phyloP scores from a whole-genome alignment of 2,888 invertebrate genomes.

The Rhynchonema sp. region DNA sequence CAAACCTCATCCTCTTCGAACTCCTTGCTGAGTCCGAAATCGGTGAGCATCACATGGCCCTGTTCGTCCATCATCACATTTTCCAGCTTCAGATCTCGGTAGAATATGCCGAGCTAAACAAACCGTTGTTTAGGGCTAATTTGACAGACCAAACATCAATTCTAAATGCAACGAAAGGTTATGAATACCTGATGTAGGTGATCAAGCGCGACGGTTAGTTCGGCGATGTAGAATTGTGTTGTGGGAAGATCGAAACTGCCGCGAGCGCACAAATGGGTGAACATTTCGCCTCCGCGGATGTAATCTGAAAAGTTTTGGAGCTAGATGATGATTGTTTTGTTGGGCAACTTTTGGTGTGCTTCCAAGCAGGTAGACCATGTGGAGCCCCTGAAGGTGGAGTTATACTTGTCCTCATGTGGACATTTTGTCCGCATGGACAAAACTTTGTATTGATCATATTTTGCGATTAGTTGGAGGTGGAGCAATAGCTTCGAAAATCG shows the following conservation, averaged over 20 bases:
- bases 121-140: constrained; percentile 4
- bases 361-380: too few relatives aligned
- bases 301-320: constrained; percentile 52
- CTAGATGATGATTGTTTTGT: not conserved
- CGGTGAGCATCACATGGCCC: constrained; percentile 86
- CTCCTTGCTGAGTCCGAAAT: constrained; percentile 92
- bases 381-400: too few relatives aligned
- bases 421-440: too few relatives aligned
- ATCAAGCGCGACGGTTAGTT: constrained; percentile 81
- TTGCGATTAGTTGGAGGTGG: too few relatives aligned
- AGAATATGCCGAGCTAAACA: constrained; percentile 80
- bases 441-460: too few relatives aligned
- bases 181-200: constrained; percentile 53
- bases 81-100: constrained; percentile 89
- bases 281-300: constrained; percentile 86
- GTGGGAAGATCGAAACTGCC: constrained; percentile 75
- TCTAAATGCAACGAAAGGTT: not conserved
- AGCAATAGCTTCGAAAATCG: too few relatives aligned
- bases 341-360: too few relatives aligned
- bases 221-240: constrained; percentile 80
- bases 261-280: constrained; percentile 82
- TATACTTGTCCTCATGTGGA: too few relatives aligned
- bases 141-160: too few relatives aligned
- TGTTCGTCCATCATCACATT: constrained; percentile 80
- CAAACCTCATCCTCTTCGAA: constrained; percentile 47